These are phyloP conservation scores for Atherix ibis DNA, from an alignment of 2,888 invertebrate genomes.

Conservation along the genomic window DNA sequence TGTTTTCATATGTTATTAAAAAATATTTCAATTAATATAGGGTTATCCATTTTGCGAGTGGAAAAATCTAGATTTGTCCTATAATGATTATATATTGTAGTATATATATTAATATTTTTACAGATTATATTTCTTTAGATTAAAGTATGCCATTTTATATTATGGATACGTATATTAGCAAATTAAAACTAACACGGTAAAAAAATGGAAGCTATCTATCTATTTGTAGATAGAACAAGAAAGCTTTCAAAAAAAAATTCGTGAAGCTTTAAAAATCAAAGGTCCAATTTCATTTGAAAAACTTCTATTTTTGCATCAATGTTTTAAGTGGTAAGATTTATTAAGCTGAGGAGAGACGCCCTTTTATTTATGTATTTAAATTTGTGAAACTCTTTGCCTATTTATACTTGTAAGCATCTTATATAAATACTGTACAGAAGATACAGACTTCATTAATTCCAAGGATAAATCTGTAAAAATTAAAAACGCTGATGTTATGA, in stretches of 20 bases:
- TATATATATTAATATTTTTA: background rate
- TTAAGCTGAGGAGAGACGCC: too few relatives aligned
- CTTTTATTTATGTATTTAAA: background rate
- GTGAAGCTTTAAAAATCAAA: constrained; percentile 11
- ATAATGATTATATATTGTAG: background rate
- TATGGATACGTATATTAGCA: too few relatives aligned
- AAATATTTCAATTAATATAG: background rate
- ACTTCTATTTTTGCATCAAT: constrained; percentile 24
- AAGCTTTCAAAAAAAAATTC: constrained; percentile 19
- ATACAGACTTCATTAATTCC: constrained; percentile 12
- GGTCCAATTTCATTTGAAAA: constrained; percentile 19
- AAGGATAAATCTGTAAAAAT: constrained; percentile 12
- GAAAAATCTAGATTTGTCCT: background rate
- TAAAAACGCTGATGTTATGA: constrained; percentile 12
- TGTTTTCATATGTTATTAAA: constrained; percentile 20
- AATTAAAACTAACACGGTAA: too few relatives aligned
- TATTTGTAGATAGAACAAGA: constrained; percentile 18
- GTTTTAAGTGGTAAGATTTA: constrained; percentile 25
- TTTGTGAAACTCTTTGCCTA: too few relatives aligned
- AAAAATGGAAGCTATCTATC: too few relatives aligned
- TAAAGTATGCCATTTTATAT: constrained; percentile 21
- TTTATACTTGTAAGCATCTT: too few relatives aligned
- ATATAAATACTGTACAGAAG: constrained; percentile 19
- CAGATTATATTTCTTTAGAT: background rate
- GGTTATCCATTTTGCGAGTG: too few relatives aligned